A percentile compares a stretch with the other conserved stretches of the same genome.
Conservation (phyloP, 2,888 invertebrate species). For the Melanargia galathea region DNA sequence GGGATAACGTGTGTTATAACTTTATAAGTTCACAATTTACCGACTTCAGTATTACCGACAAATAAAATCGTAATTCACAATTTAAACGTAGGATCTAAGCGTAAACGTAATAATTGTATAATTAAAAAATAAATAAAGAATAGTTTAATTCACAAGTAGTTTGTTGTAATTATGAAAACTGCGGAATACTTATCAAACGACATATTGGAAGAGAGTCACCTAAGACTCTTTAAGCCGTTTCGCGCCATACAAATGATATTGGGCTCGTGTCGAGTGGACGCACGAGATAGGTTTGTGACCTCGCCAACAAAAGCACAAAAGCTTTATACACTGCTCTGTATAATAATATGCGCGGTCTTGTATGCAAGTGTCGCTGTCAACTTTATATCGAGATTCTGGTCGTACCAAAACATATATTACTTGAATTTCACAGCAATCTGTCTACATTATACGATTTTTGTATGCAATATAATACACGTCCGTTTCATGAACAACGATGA, state of each 20-base stretch:
- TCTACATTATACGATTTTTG: conserved; percentile 44
- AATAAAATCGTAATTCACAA: too few relatives aligned
- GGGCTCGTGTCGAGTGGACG: conserved; percentile 56
- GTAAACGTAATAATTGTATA: not conserved
- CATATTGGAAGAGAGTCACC: conserved; percentile 55
- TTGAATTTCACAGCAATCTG: conserved; percentile 23
- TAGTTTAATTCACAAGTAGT: not conserved
- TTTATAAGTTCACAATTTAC: not conserved
- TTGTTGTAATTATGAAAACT: conserved; percentile 28
- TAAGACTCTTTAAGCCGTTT: conserved; percentile 49
- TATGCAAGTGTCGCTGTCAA: conserved; percentile 30
- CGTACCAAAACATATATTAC: conserved; percentile 31
- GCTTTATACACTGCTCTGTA: conserved; percentile 48
- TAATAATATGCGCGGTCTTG: conserved; percentile 25
- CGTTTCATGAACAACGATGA: conserved; percentile 54
- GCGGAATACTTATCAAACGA: conserved; percentile 58
- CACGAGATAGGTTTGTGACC: conserved; percentile 54
- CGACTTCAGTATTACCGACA: too few relatives aligned
- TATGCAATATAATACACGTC: conserved; percentile 50
- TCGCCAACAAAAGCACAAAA: conserved; percentile 55
- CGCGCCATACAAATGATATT: conserved; percentile 50
- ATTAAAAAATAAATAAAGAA: not conserved
- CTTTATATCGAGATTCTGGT: conserved; percentile 21
- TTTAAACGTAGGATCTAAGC: too few relatives aligned
- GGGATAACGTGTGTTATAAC: not conserved